A percentile compares a stretch with the other conserved stretches of the same genome.
Evolutionary conservation across 2,888 invertebrate genomes (phyloP).

Genomic region (Lutraria lutraria): DNA sequence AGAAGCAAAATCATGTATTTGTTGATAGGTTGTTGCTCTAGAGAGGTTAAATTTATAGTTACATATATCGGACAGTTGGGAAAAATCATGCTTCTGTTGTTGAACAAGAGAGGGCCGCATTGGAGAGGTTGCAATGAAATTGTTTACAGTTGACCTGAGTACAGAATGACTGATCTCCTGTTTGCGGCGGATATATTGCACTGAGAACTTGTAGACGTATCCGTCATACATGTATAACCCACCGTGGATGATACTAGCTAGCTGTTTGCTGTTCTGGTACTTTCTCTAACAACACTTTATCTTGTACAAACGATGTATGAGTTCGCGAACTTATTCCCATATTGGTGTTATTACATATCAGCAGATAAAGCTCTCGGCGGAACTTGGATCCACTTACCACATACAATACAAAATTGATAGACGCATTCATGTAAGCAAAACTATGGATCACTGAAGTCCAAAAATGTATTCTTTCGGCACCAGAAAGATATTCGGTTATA

Average conservation of each 20-base stretch:
- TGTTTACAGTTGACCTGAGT: no score
- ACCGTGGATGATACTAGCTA: not conserved
- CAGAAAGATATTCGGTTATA: slow-evolving; percentile 3
- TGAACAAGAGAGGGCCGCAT: no score
- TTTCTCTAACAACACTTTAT: not conserved
- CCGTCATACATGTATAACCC: not conserved
- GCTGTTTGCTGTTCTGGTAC: not conserved
- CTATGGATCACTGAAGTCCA: slow-evolving; percentile 34
- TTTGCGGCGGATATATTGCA: not conserved
- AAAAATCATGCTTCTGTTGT: no score
- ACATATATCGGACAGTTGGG: no score
- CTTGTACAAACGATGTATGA: not conserved
- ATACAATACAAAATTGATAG: slow-evolving; percentile 42
- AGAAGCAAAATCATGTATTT: no score
- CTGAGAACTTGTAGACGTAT: not conserved
- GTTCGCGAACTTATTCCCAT: not conserved
- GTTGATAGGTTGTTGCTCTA: no score
- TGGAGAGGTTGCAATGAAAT: no score
- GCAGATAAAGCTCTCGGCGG: slow-evolving; percentile 15
- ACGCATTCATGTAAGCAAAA: slow-evolving; percentile 38
- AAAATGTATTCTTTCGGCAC: slow-evolving; percentile 20
- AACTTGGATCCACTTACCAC: slow-evolving; percentile 44
- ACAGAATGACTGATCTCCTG: not conserved
- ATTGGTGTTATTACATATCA: not conserved
- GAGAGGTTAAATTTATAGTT: no score